These are phyloP conservation scores for Corythornis madagascariensis DNA, from an alignment of 2,113 vertebrate species.

Conservation along the genomic window DNA sequence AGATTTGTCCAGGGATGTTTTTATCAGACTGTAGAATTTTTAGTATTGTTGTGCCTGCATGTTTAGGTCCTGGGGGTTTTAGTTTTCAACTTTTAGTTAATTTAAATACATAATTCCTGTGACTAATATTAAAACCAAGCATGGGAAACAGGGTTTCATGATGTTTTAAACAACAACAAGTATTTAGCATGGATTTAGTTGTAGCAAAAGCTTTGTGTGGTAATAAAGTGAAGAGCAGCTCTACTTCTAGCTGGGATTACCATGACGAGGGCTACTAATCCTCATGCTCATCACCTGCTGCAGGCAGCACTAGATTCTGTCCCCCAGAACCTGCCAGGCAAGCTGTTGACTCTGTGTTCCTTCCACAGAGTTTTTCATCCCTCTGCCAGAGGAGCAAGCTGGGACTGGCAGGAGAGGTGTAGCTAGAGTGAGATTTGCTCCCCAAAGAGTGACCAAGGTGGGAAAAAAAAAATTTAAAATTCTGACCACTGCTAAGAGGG, in stretches of 20 bases:
- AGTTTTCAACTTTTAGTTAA: slow-evolving; percentile 20
- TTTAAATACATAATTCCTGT: background rate
- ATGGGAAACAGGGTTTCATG: background rate
- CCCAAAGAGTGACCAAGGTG: background rate
- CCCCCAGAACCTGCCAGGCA: background rate
- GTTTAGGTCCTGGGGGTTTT: background rate
- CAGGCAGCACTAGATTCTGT: background rate
- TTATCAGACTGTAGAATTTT: background rate
- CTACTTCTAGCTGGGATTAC: slow-evolving; percentile 21
- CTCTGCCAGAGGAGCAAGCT: background rate
- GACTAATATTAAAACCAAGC: background rate
- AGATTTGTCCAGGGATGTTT: background rate
- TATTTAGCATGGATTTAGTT: background rate
- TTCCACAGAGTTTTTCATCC: rapidly evolving
- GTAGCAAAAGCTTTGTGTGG: background rate
- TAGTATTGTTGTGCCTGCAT: background rate
- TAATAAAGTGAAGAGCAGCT: background rate
- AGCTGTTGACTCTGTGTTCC: background rate
- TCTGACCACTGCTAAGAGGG: background rate
- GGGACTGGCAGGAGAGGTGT: background rate
- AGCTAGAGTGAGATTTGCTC: background rate
- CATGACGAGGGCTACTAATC: slow-evolving; percentile 1
- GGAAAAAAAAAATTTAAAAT: background rate
- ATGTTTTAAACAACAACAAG: slow-evolving; percentile 16
- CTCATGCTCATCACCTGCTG: background rate